These are phyloP conservation scores for Phenganax subtilis DNA, from an alignment of 92 coral and sea anemone genomes.

Conservation along the genomic window DNA sequence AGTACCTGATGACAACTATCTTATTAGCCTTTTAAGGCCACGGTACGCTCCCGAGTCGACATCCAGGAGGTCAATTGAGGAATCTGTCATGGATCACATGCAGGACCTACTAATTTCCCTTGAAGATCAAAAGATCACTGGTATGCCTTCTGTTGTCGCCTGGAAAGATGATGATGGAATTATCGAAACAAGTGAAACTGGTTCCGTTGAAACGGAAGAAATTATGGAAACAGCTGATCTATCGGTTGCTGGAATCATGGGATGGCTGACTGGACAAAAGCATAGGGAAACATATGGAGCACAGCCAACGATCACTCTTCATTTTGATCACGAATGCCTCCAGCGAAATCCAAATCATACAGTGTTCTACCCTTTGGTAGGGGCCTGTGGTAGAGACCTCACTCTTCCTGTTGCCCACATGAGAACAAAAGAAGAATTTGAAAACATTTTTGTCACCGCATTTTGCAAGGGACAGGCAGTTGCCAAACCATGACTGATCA, in stretches of 20 bases:
- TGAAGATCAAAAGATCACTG: conserved; percentile 35
- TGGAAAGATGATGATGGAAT: conserved; percentile 20
- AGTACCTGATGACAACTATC: conserved; percentile 42
- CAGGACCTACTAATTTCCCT: conserved; percentile 41
- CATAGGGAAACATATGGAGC: too few species aligned
- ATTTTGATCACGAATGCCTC: too few species aligned
- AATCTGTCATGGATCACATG: conserved; percentile 41
- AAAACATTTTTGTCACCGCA: too few species aligned
- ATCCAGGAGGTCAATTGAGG: conserved; percentile 33
- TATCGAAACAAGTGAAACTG: background rate
- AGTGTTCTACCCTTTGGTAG: too few species aligned
- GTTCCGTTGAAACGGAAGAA: background rate
- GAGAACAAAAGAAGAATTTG: too few species aligned
- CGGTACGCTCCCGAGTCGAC: conserved; percentile 34
- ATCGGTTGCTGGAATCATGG: conserved; percentile 29
- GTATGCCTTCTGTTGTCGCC: conserved; percentile 31
- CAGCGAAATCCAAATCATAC: too few species aligned
- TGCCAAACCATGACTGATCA: too few species aligned
- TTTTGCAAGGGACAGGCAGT: too few species aligned
- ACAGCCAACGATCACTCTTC: too few species aligned
- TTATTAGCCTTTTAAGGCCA: conserved; percentile 34
- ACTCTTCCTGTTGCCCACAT: too few species aligned
- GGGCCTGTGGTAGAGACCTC: too few species aligned
- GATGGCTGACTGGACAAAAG: conserved; percentile 9
- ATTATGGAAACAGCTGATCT: conserved; percentile 18